Evolutionary conservation across 2,888 invertebrate species (phyloP), one percentile per base, ranked within the genome.

Genomic region (Lobophora halterata): DNA sequence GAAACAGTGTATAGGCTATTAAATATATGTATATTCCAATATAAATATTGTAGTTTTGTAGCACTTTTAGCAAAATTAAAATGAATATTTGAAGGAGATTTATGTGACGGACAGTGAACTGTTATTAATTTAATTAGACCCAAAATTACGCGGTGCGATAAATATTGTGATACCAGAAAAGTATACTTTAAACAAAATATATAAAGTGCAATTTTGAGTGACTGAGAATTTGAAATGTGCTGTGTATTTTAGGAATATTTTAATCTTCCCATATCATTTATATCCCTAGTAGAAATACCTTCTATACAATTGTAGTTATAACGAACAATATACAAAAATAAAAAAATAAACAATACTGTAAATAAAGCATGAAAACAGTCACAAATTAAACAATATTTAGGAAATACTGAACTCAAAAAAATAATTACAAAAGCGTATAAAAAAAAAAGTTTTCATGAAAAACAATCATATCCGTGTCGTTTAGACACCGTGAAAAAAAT

Each of bases 131-230:
- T 49, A 42, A 52, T 54, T 46, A 51, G 32, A 20, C 41, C 60
- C 54, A 55, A 56, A 65, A 60, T 43, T 26, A 55, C 18, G 34
- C 46, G 57, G 55, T 62, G 63, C 56, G 51, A 42, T 36, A 23
- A 33, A 28, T 39, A 51, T 45, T 57, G 53, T 61, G 55, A 56
- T 59, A 51, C 10, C 1, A 17, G 16, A 5, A 45, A 45, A 20
- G 20, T 36, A 29, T 17, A 35, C 49, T 29, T 9, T 43, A 24
- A 25, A 11, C 1, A 2, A 1, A 30, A 12, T 4, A 20, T 19
- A 23, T 29, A 49, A 35, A 35, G 52, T 46, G 39, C 33, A 35
- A 36, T 44, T 47, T 45, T 31, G 27, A 26, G 32, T 37, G 29
- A 18, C 21, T 9, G 13, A 29, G 13, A 17, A 9, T 37, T 30